A percentile compares a stretch with the other conserved stretches of the same genome.
phyloP scores from a whole-genome alignment of 2,113 vertebrate species.

The Catharus minimus region DNA sequence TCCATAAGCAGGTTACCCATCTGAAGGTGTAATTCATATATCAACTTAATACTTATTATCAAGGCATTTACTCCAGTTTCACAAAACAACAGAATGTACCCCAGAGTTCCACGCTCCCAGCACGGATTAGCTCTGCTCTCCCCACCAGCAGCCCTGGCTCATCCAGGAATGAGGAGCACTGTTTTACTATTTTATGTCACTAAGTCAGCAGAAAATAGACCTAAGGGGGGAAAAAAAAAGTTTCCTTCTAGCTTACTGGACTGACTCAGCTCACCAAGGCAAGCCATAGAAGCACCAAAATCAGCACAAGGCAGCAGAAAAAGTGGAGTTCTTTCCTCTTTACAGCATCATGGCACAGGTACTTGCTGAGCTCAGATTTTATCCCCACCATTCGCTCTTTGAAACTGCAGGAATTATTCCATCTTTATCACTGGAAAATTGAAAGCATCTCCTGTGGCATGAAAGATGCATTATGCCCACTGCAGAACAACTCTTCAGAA shows the following conservation, averaged over 20 bases:
- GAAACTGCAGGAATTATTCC: background rate
- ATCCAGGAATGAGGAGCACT: background rate
- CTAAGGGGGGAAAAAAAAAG: no score
- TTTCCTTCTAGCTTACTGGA: background rate
- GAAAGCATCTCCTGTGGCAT: background rate
- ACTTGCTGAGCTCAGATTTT: slow-evolving; percentile 28
- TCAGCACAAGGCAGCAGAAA: background rate
- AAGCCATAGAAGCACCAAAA: background rate
- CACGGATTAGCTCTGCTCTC: background rate
- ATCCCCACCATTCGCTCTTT: background rate
- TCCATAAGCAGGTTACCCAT: background rate
- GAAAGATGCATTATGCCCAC: background rate
- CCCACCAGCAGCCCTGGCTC: background rate
- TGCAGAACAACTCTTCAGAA: background rate
- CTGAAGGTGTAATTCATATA: background rate
- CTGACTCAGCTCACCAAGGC: background rate
- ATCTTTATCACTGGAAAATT: background rate
- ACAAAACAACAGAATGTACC: background rate
- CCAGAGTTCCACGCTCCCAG: background rate
- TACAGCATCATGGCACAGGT: background rate
- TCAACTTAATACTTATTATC: background rate
- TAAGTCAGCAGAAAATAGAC: background rate
- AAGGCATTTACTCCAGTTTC: background rate
- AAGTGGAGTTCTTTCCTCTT: background rate
- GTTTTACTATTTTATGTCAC: background rate